Evolutionary conservation across 2,888 invertebrate species (phyloP), one percentile per base, ranked within the genome.

Genomic region (Pinctada fucata): DNA sequence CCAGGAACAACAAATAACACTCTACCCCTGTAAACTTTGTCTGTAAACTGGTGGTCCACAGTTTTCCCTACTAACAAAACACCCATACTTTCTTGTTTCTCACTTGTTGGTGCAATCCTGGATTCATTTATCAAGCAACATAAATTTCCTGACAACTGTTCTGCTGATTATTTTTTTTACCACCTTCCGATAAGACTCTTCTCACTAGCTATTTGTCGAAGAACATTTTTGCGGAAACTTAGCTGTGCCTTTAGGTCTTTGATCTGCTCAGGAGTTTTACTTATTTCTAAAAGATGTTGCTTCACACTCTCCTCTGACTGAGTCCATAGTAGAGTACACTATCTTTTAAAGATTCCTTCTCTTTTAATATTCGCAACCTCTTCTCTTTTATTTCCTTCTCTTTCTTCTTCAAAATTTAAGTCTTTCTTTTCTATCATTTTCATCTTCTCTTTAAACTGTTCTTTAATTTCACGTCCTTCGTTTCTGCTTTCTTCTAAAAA

Each of bases 1-100:
- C 77, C 77, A 66, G 77, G 77, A 66, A 72, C 77, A 72, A 77
- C 66, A 3, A 52, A 72, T 50, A 71, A 70, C 45, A 72, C 72
- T 71, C 66, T 48, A 63, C 77, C 77, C 31, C 49, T 71, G 50
- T 76, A 77, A 64, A 47, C 31, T n/a, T 49, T 47, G 66, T 65
- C 68, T 64, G 52, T 51, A 48, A 49, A 71, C 52, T 68, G 49
- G 47, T 51, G n/a, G 47, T 77, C 68, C 51, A 67, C 48, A n/a
- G 47, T 72, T 72, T 72, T 77, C 16, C 52, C 47, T 66, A 48
- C 72, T 48, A 72, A 58, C n/a, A 71, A 69, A 4, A 48, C 47
- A 45, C 49, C 49, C 48, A 6, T 69, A 45, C 49, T 69, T 48
- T 8, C 8, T 69, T 45, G 45, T 13, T 69, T 69, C 48, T 49